These are phyloP conservation scores for Anastrepha ludens DNA, from an alignment of 1,140 invertebrate genomes.

Conservation along the genomic window DNA sequence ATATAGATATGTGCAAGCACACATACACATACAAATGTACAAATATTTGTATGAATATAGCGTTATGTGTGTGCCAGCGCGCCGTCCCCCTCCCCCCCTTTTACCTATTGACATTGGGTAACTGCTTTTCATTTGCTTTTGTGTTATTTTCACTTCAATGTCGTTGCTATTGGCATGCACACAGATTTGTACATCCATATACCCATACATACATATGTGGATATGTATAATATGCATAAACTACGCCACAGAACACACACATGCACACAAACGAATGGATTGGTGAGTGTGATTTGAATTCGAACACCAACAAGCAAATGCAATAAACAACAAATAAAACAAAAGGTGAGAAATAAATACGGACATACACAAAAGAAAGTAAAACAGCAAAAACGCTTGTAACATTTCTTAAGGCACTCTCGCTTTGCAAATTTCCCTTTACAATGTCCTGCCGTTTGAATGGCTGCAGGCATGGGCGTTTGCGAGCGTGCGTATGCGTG, in stretches of 20 bases:
- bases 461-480: background rate
- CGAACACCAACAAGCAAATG: background rate
- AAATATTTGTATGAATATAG: background rate
- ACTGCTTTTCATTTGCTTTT: background rate
- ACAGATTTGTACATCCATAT: too few relatives aligned
- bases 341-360: background rate
- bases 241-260: background rate
- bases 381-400: background rate
- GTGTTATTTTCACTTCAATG: constrained; percentile 24
- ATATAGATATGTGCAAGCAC: background rate
- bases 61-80: background rate
- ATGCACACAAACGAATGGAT: background rate
- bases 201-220: too few relatives aligned
- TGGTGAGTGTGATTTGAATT: background rate
- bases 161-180: background rate
- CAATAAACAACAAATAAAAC: background rate
- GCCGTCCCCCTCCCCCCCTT: background rate
- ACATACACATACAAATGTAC: background rate
- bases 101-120: constrained; percentile 8
- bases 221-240: too few relatives aligned
- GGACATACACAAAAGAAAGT: background rate
- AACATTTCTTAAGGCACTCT: constrained; percentile 22
- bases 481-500: background rate
- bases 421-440: constrained; percentile 1
- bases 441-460: constrained; percentile 10